Evolutionary conservation across 1,140 invertebrate species (phyloP), one percentile per base, ranked within the genome.

Genomic region (Octopus sinensis): DNA sequence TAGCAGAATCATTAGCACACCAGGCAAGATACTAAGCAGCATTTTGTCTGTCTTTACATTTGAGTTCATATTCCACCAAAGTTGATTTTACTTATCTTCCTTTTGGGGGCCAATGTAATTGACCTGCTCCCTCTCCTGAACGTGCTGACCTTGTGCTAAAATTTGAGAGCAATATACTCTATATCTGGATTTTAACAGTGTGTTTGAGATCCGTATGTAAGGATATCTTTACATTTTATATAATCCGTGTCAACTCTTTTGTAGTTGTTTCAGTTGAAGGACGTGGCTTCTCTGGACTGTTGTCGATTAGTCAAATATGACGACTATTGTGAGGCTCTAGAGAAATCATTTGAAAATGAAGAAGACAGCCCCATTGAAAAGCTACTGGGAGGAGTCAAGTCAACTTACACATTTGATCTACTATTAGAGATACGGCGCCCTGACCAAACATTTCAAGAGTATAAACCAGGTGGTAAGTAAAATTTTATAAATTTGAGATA

Each of bases 231-330:
- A 43, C 30, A 43, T 43, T 68, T 68, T 68, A 12, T 68, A 13
- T 68, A 2, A 12, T 68, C 3, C 62, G 2, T 68, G 62, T 68
- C n/a, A n/a, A 68, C 12, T 68, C 76, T 78, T 79, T 85, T 88
- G 6, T 83, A 93, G 86, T 89, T 92, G 84, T 92, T 95, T 68
- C 91, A 92, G 79, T 88, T 95, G 53, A 92, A 93, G 54, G 90
- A 90, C 12, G 84, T 93, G 81, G 92, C 94, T 6, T 92, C 93
- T 12, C 80, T 93, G 1, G 92, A 94, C 56, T 93, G 93, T 81
- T 95, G 94, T 86, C 93, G 95, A 4, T 90, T 96, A 30, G 94
- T 96, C 4, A 93, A 92, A 81, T 96, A 95, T 86, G 93, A 95
- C 87, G 92, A 93, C 54, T 89, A 92, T 30, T 91, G 92, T 82